A percentile compares a stretch with the other conserved stretches of the same genome.
These are phyloP conservation scores for Emydura subglobosa DNA, from an alignment of 2,113 vertebrate species.

Conservation along the genomic window DNA sequence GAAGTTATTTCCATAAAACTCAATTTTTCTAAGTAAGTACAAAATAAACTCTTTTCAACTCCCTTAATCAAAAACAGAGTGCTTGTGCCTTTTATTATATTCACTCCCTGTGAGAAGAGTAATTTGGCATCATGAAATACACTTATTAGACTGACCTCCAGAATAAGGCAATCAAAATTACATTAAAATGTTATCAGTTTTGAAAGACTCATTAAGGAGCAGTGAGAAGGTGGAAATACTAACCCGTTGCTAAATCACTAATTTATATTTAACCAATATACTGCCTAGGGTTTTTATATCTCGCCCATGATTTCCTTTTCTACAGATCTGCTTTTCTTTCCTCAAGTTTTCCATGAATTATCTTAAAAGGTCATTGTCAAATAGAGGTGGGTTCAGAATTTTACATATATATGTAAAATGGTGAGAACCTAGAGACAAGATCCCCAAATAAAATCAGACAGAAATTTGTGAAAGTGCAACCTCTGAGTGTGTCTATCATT, in stretches of 20 bases:
- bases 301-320: conserved; percentile 23
- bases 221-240: conserved; percentile 32
- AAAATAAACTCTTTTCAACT: conserved; percentile 45
- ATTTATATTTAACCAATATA: conserved; percentile 46
- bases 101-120: conserved; percentile 51
- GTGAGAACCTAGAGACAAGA: background rate
- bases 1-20: conserved; percentile 26
- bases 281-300: conserved; percentile 41
- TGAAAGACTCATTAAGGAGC: conserved; percentile 41
- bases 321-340: conserved; percentile 23
- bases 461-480: background rate
- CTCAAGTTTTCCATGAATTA: conserved; percentile 49
- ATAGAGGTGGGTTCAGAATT: background rate
- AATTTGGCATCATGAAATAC: conserved; percentile 43
- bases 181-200: conserved; percentile 48
- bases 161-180: conserved; percentile 49
- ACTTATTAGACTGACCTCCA: conserved; percentile 58
- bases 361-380: background rate
- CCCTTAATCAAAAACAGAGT: conserved; percentile 39
- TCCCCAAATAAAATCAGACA: background rate
- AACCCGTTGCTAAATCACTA: conserved; percentile 49
- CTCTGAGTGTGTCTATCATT: background rate
- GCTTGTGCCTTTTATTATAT: conserved; percentile 49
- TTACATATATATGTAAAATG: background rate
- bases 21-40: conserved; percentile 47